phyloP scores from a whole-genome alignment of 2,113 vertebrate species.

The Triplophysa dalaica region DNA sequence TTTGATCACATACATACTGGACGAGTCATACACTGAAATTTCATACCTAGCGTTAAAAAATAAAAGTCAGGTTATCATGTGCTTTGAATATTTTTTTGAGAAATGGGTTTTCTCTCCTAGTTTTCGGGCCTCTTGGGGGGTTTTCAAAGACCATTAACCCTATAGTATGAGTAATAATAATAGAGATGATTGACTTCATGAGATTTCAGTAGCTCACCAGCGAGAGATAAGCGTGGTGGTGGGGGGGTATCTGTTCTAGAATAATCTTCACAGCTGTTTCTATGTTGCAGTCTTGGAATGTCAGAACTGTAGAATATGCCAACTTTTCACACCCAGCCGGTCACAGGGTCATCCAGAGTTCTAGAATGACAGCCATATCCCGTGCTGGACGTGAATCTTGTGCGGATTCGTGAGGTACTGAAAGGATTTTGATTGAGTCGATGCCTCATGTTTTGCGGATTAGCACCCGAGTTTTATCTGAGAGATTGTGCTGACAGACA shows the following conservation, averaged over 20 bases:
- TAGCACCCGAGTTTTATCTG: conserved; percentile 38
- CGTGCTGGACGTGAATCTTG: not conserved
- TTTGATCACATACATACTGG: too few relatives aligned
- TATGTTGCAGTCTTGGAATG: not conserved
- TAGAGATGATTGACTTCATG: not conserved
- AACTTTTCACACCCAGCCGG: not conserved
- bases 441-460: conserved; percentile 30
- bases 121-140: too few relatives aligned
- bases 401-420: not conserved
- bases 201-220: not conserved
- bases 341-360: not conserved
- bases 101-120: too few relatives aligned
- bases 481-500: conserved; percentile 10
- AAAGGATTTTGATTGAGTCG: not conserved
- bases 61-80: too few relatives aligned
- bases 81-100: too few relatives aligned
- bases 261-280: conserved; percentile 3
- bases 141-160: too few relatives aligned
- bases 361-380: not conserved
- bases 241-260: not conserved
- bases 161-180: not conserved
- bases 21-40: too few relatives aligned
- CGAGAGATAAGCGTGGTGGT: too few relatives aligned
- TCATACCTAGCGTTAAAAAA: too few relatives aligned
- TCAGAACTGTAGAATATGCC: conserved; percentile 20